Base-by-base conservation (phyloP, 2,797 vertebrate species). In the Pangasius krempfi region DNA sequence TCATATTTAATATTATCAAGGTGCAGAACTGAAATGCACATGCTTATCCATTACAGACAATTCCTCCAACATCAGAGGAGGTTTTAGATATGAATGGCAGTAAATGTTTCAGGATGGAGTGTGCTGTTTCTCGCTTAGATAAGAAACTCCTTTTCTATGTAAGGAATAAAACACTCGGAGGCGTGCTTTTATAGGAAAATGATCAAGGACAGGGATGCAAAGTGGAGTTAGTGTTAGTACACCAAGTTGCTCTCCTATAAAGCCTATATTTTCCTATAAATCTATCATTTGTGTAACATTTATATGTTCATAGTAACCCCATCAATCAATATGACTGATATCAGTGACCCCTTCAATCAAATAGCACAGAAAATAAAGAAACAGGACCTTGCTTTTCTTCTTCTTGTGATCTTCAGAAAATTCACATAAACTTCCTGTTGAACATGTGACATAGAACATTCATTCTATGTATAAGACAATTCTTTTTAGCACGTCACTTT, bases 11-110 rank as follows among this genome's bases (percentile, higher is more conserved):
- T 52, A 89, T 83, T 84, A 84, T 89, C 86, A 66, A 84, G 62
- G 30, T 25, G 72, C 87, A 85, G 76, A 88, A 89, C 89, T 91
- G 85, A 81, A 87, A 91, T 81, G 50, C 90, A 90, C 86, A 70
- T 72, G 25, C 60, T 70, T 64, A 33, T 83, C 83, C 33, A 78
- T 30, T 60, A 72, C 7, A 47, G 40, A 66, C 40, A 72, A 87
- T 68, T 72, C 80, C 88, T 70, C 37, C 7, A 72, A 86, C 85
- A 64, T 56, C 89, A 50, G 81, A 85, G 79, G 75, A 27, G 72
- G 37, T 40, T 58, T 70, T n/a, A 85, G 81, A 82, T 79, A 70
- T 56, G 52, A 84, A 54, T 8, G 52, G 80, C 22, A 30, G 80
- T 81, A 87, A 89, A 40, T 25, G 79, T 88, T 91, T 88, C 40